Evolutionary conservation across 2,888 invertebrate genomes (phyloP).

Genomic region (Oligia fasciuncula): DNA sequence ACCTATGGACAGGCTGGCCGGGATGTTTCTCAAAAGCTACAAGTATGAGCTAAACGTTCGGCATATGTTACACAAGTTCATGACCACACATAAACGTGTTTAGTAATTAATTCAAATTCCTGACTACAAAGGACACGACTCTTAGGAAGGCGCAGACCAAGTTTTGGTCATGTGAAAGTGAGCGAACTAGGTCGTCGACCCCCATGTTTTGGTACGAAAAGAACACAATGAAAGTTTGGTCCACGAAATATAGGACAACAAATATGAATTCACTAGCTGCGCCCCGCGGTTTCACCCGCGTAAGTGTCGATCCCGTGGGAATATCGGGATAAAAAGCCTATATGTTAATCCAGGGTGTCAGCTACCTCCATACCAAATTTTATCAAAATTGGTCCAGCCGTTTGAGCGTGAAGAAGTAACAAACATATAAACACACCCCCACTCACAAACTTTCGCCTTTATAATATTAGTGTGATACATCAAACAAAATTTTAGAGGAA

Average conservation of each 20-base stretch:
- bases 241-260: neutral
- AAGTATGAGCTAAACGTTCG: conserved; percentile 27
- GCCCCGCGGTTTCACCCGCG: too few species aligned
- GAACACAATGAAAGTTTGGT: conserved; percentile 36
- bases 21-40: conserved; percentile 24
- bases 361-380: too few species aligned
- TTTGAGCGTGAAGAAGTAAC: too few species aligned
- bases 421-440: too few species aligned
- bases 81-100: conserved; percentile 58
- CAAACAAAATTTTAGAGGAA: neutral
- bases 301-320: too few species aligned
- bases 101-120: conserved; percentile 53
- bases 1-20: conserved; percentile 1
- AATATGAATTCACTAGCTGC: neutral
- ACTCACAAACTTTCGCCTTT: too few species aligned
- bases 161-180: conserved; percentile 50
- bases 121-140: conserved; percentile 48
- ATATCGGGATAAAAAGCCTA: too few species aligned
- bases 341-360: too few species aligned
- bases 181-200: conserved; percentile 48
- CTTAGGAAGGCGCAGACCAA: conserved; percentile 37
- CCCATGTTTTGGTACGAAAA: conserved; percentile 37
- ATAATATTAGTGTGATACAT: too few species aligned
- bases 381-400: too few species aligned
- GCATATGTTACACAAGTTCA: conserved; percentile 36